These are phyloP conservation scores for Portunus trituberculatus DNA, from an alignment of 1,140 invertebrate species.

Conservation along the genomic window DNA sequence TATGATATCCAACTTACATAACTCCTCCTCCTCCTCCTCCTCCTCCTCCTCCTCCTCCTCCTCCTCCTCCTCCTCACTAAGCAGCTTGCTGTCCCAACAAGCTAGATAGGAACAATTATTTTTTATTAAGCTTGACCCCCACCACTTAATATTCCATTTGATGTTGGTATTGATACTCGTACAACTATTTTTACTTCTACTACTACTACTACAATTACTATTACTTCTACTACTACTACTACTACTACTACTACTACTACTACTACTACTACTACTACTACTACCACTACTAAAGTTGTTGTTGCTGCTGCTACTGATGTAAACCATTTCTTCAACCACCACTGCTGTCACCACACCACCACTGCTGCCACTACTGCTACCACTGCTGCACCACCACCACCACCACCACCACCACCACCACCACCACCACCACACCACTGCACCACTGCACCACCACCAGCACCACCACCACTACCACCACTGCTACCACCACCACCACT, in stretches of 20 bases:
- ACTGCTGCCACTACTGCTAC: not conserved
- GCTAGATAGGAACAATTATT: not conserved
- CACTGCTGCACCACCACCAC: not conserved
- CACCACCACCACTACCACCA: constrained; percentile 21
- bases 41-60: constrained; percentile 29
- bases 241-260: too few relatives aligned
- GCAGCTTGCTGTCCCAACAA: not conserved
- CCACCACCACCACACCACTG: constrained; percentile 17
- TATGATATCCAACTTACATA: not conserved
- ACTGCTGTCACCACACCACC: too few relatives aligned
- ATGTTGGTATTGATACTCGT: not conserved
- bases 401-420: not conserved
- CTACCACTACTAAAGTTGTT: too few relatives aligned
- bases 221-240: not conserved
- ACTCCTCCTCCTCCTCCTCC: not conserved
- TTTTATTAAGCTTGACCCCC: not conserved
- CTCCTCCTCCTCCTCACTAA: not conserved
- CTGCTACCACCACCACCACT: not conserved
- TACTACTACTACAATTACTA: not conserved
- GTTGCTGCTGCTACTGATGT: not conserved
- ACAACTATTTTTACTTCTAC: not conserved
- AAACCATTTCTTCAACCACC: too few relatives aligned
- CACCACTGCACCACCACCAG: not conserved
- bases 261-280: too few relatives aligned
- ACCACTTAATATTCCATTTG: not conserved